Evolutionary conservation across 2,797 vertebrate genomes (phyloP), one percentile per base, ranked within the genome.

Genomic region (Pseudocheirus occidentalis): DNA sequence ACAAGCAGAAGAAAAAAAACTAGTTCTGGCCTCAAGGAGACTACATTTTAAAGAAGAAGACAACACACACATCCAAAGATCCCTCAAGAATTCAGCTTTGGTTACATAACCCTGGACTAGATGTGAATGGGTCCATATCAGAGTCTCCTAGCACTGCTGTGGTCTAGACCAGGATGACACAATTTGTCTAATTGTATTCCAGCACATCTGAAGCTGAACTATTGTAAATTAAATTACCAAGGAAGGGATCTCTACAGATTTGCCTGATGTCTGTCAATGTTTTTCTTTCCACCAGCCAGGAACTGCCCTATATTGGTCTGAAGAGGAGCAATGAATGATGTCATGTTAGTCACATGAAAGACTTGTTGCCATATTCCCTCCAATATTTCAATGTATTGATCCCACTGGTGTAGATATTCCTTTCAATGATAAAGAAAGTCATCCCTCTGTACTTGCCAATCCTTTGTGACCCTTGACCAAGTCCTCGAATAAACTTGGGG

Each of bases 221-320:
- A 9, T 29, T 91, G 52, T 1, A 92, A 93, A 93, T 62, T 40
- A 94, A 93, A 93, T 62, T 40, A 94, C 46, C 28, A 50, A 40
- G 40, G 28, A 94, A 89, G 90, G 57, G 56, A 34, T 92, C 91
- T 54, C 55, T 24, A 31, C 66, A 18, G 54, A 4, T 59, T 95
- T 81, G n/a, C n/a, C 66, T 24, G n/a, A 81, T 40, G 50, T 92
- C 94, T 94, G 87, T 31, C 95, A 53, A 92, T 31, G 58, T 21
- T 27, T 56, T 93, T n/a, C 87, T 96, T 93, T 54, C 53, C 28
- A 92, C 18, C 81, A 91, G 53, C 11, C 52, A 94, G 5, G 9
- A 91, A 27, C 73, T 50, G 62, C 2, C 3, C n/a, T 34, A 18
- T 34, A 18, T 34, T 52, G 73, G 28, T 91, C 95, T 91, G 94